phyloP scores from a whole-genome alignment of 1,140 invertebrate species.

The Trinorchestia longiramus region DNA sequence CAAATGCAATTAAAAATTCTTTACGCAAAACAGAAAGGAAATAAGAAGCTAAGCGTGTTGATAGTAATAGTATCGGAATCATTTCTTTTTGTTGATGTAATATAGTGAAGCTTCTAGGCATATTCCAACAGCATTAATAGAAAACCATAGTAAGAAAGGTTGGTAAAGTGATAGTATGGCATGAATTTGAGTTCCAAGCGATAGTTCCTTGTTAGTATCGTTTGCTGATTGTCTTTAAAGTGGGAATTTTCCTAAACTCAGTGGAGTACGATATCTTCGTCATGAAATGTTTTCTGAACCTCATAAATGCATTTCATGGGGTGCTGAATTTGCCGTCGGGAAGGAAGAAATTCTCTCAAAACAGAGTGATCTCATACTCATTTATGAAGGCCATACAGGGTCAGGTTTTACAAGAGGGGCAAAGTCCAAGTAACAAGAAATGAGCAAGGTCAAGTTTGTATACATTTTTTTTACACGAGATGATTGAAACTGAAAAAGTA shows the following conservation, averaged over 20 bases:
- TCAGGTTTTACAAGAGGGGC: background rate
- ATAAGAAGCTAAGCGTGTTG: background rate
- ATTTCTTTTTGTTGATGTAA: too few species aligned
- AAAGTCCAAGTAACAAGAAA: background rate
- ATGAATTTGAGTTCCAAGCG: too few species aligned
- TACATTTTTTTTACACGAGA: background rate
- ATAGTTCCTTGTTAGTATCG: too few species aligned
- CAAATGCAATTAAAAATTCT: background rate
- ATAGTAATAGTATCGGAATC: too few species aligned
- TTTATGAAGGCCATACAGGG: background rate
- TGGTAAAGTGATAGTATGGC: too few species aligned
- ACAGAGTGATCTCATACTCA: background rate
- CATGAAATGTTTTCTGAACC: background rate
- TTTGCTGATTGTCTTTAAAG: too few species aligned
- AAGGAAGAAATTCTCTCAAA: constrained; percentile 1
- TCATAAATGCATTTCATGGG: background rate
- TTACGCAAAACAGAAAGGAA: background rate
- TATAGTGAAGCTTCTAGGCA: too few species aligned
- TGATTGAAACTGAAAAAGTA: background rate
- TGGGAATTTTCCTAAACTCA: background rate
- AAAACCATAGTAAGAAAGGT: too few species aligned
- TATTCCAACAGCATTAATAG: too few species aligned
- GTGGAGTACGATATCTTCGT: background rate
- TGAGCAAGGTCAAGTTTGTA: background rate
- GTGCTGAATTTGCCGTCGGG: background rate